A percentile compares a stretch with the other conserved stretches of the same genome.
Conservation (phyloP, 2,888 invertebrate species). For the Chymomyza amoena region DNA sequence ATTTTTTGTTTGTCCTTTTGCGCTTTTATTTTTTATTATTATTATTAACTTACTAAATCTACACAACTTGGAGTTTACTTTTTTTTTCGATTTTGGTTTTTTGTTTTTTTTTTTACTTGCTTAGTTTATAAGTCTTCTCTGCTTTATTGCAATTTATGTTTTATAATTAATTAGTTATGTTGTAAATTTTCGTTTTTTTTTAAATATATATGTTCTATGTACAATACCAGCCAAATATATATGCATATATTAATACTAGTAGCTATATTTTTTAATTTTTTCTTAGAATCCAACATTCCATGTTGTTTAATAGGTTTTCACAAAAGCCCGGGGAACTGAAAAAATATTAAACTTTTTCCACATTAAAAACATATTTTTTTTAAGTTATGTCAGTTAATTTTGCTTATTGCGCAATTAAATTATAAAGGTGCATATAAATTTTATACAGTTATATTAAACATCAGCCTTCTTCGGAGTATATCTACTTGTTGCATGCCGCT, state of each 20-base stretch:
- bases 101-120: conserved; percentile 26
- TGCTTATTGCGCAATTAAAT: too few species aligned
- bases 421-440: too few species aligned
- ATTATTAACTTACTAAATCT: conserved; percentile 38
- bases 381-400: too few species aligned
- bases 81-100: conserved; percentile 18
- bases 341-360: too few species aligned
- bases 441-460: too few species aligned
- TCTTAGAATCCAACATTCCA: too few species aligned
- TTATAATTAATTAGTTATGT: background rate
- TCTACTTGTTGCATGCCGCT: too few species aligned
- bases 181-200: background rate
- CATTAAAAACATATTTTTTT: too few species aligned
- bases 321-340: too few species aligned
- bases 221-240: background rate
- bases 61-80: conserved; percentile 64
- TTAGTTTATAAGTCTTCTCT: conserved; percentile 67
- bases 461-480: too few species aligned
- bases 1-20: background rate
- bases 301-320: too few species aligned
- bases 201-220: background rate
- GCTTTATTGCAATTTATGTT: conserved; percentile 13
- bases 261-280: too few species aligned
- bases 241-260: background rate
- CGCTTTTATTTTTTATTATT: background rate